Conservation (phyloP, 1,140 invertebrate genomes). For the Rhynchophorus ferrugineus region DNA sequence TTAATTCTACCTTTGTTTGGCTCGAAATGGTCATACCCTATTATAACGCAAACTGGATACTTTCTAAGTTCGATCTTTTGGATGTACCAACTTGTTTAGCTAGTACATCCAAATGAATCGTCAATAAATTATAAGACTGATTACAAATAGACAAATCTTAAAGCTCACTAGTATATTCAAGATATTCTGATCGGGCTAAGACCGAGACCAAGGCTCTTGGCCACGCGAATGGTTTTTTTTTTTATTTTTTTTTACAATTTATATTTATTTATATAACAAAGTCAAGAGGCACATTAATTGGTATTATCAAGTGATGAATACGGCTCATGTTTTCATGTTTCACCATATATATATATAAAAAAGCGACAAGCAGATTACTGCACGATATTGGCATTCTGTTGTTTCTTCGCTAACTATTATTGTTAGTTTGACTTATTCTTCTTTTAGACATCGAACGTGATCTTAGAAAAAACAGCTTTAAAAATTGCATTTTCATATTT, state of each 20-base stretch:
- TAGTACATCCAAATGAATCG: too few species aligned
- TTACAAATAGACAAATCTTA: constrained; percentile 16
- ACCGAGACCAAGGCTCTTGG: constrained; percentile 36
- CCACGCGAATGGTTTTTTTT: constrained; percentile 26
- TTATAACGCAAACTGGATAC: too few species aligned
- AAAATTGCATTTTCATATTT: constrained; percentile 14
- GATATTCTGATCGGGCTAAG: constrained; percentile 24
- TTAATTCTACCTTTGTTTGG: background rate
- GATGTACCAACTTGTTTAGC: too few species aligned
- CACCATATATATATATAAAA: constrained; percentile 6
- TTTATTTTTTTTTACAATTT: constrained; percentile 9
- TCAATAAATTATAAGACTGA: too few species aligned
- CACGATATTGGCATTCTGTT: constrained; percentile 3
- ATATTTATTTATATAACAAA: constrained; percentile 19
- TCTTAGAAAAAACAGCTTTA: constrained; percentile 5
- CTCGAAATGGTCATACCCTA: too few species aligned
- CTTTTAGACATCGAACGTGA: constrained; percentile 1
- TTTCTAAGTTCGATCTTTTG: too few species aligned
- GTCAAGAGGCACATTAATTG: constrained; percentile 40
- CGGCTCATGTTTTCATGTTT: constrained; percentile 24
- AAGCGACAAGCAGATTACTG: constrained; percentile 24
- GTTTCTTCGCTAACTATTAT: background rate
- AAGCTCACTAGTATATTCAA: constrained; percentile 30
- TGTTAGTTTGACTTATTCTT: constrained; percentile 1
- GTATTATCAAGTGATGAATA: constrained; percentile 38